Evolutionary conservation across 2,888 invertebrate genomes (phyloP).

Genomic region (Hirudinaria manillensis): DNA sequence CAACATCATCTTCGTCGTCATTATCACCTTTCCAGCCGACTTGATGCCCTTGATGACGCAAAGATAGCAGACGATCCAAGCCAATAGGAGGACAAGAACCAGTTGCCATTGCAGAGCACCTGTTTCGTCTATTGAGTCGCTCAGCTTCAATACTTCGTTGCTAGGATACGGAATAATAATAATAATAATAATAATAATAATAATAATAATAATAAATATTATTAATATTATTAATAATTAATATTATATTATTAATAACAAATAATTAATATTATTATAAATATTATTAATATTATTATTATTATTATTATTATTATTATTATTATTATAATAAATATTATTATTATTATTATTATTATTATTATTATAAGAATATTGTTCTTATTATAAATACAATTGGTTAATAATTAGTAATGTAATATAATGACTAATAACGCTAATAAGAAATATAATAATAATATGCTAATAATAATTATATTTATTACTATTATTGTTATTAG

Average conservation of each 20-base stretch:
- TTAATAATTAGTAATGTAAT: no score
- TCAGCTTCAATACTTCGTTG: conserved; percentile 34
- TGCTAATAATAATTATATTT: no score
- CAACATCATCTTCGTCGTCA: conserved; percentile 4
- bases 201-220: background rate
- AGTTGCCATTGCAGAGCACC: conserved; percentile 53
- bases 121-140: conserved; percentile 35
- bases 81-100: conserved; percentile 38
- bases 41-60: conserved; percentile 43
- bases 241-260: background rate
- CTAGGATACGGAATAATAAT: conserved; percentile 22
- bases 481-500: no score
- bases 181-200: background rate
- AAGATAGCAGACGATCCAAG: conserved; percentile 43
- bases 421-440: no score
- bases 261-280: background rate
- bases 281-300: background rate
- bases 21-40: conserved; percentile 41
- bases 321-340: background rate
- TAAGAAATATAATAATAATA: no score
- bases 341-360: background rate
- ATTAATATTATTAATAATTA: background rate
- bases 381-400: no score
- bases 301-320: background rate
- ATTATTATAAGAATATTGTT: no score